Conservation (phyloP, 2,888 invertebrate genomes). For the Lithophane socia region DNA sequence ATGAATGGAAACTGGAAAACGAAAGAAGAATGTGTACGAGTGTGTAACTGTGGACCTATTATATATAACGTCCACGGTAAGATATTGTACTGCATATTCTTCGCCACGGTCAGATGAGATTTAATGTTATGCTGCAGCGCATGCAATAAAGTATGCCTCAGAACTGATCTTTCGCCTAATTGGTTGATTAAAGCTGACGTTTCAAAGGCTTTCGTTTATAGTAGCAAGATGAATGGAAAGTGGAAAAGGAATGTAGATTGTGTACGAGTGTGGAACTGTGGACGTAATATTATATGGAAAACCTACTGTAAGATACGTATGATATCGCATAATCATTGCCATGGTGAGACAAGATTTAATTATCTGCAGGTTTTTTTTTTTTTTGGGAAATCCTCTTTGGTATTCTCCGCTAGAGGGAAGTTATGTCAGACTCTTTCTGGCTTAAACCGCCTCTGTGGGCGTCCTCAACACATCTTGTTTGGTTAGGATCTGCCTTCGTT, state of each 20-base stretch:
- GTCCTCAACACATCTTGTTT: constrained; percentile 18
- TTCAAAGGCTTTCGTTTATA: neutral
- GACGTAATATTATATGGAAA: neutral
- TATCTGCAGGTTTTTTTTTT: neutral
- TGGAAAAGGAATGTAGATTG: neutral
- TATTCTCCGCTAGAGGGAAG: neutral
- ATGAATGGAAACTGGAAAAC: neutral
- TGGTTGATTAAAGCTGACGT: neutral
- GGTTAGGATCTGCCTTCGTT: constrained; percentile 21
- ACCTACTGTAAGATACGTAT: neutral
- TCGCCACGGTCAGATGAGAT: no score
- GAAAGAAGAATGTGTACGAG: neutral
- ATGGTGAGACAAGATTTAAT: neutral
- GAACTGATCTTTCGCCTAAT: neutral
- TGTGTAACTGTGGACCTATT: neutral
- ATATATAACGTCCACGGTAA: neutral
- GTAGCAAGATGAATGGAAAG: neutral
- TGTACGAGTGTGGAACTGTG: neutral
- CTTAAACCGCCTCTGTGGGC: neutral
- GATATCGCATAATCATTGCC: neutral
- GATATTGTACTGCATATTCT: neutral
- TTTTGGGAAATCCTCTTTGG: neutral
- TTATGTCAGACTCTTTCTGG: neutral
- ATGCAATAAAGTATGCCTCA: neutral
- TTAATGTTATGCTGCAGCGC: no score